Base-by-base conservation (phyloP, 2,888 invertebrate species). In the Phaonia tiefii region DNA sequence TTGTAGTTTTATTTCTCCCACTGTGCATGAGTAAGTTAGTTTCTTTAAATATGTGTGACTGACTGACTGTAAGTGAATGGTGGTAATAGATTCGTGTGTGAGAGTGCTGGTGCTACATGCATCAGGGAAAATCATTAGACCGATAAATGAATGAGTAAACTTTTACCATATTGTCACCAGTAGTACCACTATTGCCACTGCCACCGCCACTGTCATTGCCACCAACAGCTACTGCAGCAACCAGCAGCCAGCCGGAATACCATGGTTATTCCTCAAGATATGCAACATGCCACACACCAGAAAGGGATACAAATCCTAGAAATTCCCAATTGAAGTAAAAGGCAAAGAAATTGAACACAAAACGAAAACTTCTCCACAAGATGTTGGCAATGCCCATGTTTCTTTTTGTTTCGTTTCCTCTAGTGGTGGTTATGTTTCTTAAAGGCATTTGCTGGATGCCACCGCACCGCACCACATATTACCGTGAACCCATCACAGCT, bases 121-220 rank as follows among this genome's bases (percentile, higher is more conserved):
- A 85, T 86, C 84, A 85, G 83, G 84, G 84, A 79, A 83, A 85
- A 83, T 84, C 86, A 84, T 85, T 85, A 86, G 86, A 85, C 86
- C 86, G 84, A 84, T 86, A 86, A 86, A 86, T 84, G 85, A 85
- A 86, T 85, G 85, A 80, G 86, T 84, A 85, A 85, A 85, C 84
- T 85, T 86, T 82, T 77, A 79, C 74, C 82, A 75, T 83, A 83
- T 84, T 78, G 79, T 82, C 74, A 77, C 79, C 77, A 75, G 65
- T 39, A 82, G n/a, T n/a, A n/a, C 51, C 44, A 51, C 60, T 65
- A 26, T 26, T 49, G 75, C 49, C 20, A 73, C 51, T 42, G 49
- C 39, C 17, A 49, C 20, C 39, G 37, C 49, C 56, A 79, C 49
- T 44, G 31, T n/a, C 25, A 25, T 60, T 20, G 39, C 80, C 60